These are phyloP conservation scores for Eremophila alpestris DNA, from an alignment of 2,797 vertebrate species.

Conservation along the genomic window DNA sequence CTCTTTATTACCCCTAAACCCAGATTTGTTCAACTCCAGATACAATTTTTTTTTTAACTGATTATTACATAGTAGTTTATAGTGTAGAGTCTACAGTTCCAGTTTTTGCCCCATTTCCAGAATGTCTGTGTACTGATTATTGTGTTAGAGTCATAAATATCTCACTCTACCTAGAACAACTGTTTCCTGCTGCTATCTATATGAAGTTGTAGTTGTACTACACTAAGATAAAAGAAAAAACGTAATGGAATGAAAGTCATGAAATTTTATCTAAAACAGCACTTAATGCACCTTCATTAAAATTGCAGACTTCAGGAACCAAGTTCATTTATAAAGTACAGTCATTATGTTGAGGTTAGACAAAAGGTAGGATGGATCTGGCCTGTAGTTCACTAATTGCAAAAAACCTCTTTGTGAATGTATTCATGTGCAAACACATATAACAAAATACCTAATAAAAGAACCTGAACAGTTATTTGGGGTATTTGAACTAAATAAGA, in stretches of 20 bases:
- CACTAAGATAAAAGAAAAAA: background rate
- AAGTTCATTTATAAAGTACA: background rate
- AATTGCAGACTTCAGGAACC: background rate
- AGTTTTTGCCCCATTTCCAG: background rate
- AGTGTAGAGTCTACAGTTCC: background rate
- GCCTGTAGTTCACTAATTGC: background rate
- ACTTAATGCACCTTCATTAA: background rate
- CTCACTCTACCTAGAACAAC: background rate
- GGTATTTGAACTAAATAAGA: background rate
- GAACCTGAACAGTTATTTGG: background rate
- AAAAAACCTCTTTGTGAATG: accelerated
- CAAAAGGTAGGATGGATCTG: background rate
- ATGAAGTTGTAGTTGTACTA: background rate
- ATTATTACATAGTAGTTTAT: background rate
- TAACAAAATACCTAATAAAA: background rate
- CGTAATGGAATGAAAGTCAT: background rate
- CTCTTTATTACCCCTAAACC: accelerated
- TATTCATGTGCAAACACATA: background rate
- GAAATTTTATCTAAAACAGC: background rate
- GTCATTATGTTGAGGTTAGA: background rate
- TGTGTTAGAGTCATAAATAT: background rate
- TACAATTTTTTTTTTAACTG: accelerated
- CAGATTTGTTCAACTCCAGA: background rate
- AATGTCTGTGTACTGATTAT: background rate
- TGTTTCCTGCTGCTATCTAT: background rate